Conservation (phyloP, 2,888 invertebrate species). For the Euzetes globulus region DNA sequence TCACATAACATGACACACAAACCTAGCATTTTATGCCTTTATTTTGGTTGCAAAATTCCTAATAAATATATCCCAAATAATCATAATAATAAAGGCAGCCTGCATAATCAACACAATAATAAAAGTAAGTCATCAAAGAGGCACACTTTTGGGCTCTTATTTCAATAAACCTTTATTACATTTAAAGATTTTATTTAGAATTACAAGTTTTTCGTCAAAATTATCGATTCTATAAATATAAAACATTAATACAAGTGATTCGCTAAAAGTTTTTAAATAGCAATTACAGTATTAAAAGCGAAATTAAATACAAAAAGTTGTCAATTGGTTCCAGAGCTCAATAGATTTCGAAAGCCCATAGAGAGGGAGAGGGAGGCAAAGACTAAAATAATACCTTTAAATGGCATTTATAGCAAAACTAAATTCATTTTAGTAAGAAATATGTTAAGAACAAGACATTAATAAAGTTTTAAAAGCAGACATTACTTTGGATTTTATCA, state of each 20-base stretch:
- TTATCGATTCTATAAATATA: conserved; percentile 2
- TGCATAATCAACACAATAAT: not conserved
- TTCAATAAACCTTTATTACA: conserved; percentile 26
- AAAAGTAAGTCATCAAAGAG: not conserved
- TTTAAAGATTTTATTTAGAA: conserved; percentile 17
- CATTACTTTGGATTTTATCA: not conserved
- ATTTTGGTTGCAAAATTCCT: not conserved
- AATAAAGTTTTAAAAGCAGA: not conserved
- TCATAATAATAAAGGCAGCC: not conserved
- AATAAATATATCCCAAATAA: not conserved
- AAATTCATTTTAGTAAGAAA: too few species aligned
- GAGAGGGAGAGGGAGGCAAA: not conserved
- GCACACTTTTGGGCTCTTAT: not conserved
- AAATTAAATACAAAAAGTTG: conserved; percentile 23
- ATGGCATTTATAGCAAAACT: not conserved
- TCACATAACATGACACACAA: not conserved
- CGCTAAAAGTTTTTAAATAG: conserved; percentile 8
- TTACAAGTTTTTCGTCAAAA: conserved; percentile 14
- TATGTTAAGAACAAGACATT: not conserved
- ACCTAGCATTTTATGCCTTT: not conserved
- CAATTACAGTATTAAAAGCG: conserved; percentile 28
- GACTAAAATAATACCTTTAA: not conserved
- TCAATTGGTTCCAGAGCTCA: not conserved
- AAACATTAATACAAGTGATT: conserved; percentile 11
- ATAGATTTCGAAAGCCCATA: conserved; percentile 2